Evolutionary conservation across 1,140 invertebrate species (phyloP), one percentile per base, ranked within the genome.

Genomic region (Asobara japonica): DNA sequence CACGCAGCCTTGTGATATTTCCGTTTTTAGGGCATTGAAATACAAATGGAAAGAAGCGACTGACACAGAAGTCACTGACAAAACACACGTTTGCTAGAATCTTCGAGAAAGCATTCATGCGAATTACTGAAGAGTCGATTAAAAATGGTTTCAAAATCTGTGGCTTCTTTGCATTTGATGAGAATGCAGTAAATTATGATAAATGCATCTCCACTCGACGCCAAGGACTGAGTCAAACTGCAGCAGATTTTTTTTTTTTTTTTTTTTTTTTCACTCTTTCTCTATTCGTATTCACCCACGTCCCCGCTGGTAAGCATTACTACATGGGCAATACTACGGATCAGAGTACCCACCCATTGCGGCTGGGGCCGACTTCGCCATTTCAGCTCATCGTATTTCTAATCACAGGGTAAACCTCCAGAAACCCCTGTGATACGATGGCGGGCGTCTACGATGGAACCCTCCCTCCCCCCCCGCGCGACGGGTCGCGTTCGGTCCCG

Each of bases 201-300:
- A 67, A 62, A n/a, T 70, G 69, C 33, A 69, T 69, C 16, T 69
- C 68, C 7, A 69, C 20, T 11, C 29, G 48, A 60, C 25, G 48
- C 25, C 4, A 64, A 31, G 61, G 30, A 22, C 22, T 61, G 18
- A 27, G 25, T n/a, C n/a, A n/a, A n/a, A n/a, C n/a, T 22, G 16
- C 4, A 22, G 61, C 81, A 38, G 74, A 75, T 13, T 77, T 82
- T 66, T 38, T 80, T 27, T 36, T 6, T 6, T 36, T 36, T 11
- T 36, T 36, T 36, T 6, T 36, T 36, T 11, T 36, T 36, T 36
- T 6, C 31, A 5, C 11, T 11, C 31, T 6, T 6, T 6, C 11
- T 36, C 31, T 6, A 36, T n/a, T n/a, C n/a, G n/a, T n/a, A n/a
- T n/a, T n/a, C n/a, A n/a, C n/a, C n/a, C n/a, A n/a, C n/a, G n/a